Conservation (phyloP, 2,888 invertebrate species). For the Acanthosepion lycidas region DNA sequence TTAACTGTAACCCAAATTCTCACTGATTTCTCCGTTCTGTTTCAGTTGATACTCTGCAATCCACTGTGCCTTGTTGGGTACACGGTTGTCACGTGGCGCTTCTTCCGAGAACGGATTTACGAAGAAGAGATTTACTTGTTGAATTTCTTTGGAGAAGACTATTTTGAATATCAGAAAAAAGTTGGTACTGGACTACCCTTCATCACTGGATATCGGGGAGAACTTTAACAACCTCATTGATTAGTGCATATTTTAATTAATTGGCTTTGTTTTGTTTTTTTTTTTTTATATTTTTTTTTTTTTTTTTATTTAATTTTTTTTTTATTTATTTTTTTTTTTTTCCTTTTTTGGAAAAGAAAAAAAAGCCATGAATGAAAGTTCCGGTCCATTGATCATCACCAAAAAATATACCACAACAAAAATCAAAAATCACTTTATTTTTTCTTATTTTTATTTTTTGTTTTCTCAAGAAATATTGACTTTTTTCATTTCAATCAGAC, state of each 20-base stretch:
- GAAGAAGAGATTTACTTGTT: slow-evolving; percentile 92
- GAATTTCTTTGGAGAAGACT: slow-evolving; percentile 92
- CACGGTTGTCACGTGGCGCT: slow-evolving; percentile 88
- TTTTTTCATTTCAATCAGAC: background rate
- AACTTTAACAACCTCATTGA: slow-evolving; percentile 49
- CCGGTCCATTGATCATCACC: too few species aligned
- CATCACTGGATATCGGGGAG: slow-evolving; percentile 81
- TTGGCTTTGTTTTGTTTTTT: background rate
- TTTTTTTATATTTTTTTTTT: background rate
- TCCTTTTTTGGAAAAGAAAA: background rate
- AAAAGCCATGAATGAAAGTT: too few species aligned
- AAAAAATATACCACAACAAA: background rate
- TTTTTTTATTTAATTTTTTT: background rate
- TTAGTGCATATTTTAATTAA: background rate
- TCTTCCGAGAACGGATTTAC: slow-evolving; percentile 89
- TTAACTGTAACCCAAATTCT: too few species aligned
- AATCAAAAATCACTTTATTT: background rate
- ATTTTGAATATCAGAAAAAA: slow-evolving; percentile 86
- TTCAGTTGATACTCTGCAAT: slow-evolving; percentile 88
- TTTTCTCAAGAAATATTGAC: background rate
- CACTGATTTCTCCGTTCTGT: slow-evolving; percentile 55
- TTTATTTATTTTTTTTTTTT: background rate
- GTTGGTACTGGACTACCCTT: slow-evolving; percentile 92
- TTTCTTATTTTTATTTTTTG: background rate
- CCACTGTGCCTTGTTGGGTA: slow-evolving; percentile 90